These are phyloP conservation scores for Sphaerodactylus townsendi DNA, from an alignment of 2,113 vertebrate genomes.

Conservation along the genomic window DNA sequence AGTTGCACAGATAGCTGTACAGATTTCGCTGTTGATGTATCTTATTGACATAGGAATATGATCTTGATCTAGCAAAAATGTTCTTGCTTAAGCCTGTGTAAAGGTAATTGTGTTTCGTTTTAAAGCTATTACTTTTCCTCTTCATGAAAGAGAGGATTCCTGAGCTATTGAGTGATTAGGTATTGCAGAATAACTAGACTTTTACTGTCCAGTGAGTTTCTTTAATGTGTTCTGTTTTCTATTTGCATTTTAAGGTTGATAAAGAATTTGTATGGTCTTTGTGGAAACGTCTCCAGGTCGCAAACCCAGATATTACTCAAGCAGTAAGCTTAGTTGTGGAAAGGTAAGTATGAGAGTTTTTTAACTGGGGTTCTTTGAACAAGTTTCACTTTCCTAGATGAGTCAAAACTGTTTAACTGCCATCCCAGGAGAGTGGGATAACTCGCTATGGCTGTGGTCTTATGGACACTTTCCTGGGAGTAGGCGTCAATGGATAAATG, in stretches of 20 bases:
- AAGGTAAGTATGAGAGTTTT: slow-evolving; percentile 81
- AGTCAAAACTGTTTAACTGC: background rate
- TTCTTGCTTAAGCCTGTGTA: too few species aligned
- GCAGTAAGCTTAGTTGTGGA: slow-evolving; percentile 87
- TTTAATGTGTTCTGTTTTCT: slow-evolving; percentile 11
- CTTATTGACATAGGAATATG: background rate
- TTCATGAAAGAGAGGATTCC: too few species aligned
- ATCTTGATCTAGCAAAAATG: too few species aligned
- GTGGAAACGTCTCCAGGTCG: slow-evolving; percentile 89
- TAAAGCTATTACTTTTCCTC: background rate
- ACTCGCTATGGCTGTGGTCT: too few species aligned
- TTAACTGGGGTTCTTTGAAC: background rate
- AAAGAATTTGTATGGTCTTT: slow-evolving; percentile 97
- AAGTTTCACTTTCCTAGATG: background rate
- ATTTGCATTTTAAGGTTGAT: slow-evolving; percentile 81
- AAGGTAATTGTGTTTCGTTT: background rate
- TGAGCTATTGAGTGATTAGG: background rate
- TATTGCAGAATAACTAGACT: background rate
- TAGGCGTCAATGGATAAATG: too few species aligned
- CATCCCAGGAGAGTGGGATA: background rate
- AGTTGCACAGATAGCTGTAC: background rate
- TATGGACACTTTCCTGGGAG: too few species aligned
- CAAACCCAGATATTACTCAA: slow-evolving; percentile 88
- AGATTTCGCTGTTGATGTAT: too few species aligned
- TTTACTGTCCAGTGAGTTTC: background rate